phyloP scores from a whole-genome alignment of 2,888 invertebrate species.

The Colletes collaris region DNA sequence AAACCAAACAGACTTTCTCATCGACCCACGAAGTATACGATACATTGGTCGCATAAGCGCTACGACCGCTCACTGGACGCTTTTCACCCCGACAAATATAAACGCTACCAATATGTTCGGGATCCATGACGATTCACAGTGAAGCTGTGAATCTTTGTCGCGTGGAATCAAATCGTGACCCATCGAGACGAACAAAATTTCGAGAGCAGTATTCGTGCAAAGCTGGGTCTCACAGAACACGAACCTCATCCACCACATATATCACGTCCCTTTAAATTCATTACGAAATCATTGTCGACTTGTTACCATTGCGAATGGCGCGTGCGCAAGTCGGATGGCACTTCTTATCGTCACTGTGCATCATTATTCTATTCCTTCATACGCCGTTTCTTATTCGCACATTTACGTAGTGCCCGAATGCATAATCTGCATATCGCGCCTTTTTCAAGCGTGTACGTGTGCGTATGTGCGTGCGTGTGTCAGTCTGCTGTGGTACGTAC shows the following conservation, averaged over 20 bases:
- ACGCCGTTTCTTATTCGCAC: constrained; percentile 66
- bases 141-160: background rate
- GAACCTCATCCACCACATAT: constrained; percentile 20
- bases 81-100: background rate
- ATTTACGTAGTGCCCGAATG: constrained; percentile 66
- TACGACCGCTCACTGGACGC: background rate
- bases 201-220: constrained; percentile 49
- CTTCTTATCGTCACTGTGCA: constrained; percentile 55
- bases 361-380: constrained; percentile 50
- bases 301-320: constrained; percentile 35
- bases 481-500: constrained; percentile 53
- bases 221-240: constrained; percentile 23
- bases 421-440: constrained; percentile 66
- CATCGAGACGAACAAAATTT: background rate
- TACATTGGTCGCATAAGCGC: background rate
- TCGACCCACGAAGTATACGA: background rate
- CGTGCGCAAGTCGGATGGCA: constrained; percentile 47
- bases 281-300: constrained; percentile 22
- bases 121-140: background rate
- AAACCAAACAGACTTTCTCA: constrained; percentile 26
- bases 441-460: constrained; percentile 56
- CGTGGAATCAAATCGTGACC: background rate
- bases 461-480: constrained; percentile 46
- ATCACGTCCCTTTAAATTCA: constrained; percentile 27
- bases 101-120: constrained; percentile 3